Base-by-base conservation (phyloP, 2,888 invertebrate species). In the Adela reaumurella region DNA sequence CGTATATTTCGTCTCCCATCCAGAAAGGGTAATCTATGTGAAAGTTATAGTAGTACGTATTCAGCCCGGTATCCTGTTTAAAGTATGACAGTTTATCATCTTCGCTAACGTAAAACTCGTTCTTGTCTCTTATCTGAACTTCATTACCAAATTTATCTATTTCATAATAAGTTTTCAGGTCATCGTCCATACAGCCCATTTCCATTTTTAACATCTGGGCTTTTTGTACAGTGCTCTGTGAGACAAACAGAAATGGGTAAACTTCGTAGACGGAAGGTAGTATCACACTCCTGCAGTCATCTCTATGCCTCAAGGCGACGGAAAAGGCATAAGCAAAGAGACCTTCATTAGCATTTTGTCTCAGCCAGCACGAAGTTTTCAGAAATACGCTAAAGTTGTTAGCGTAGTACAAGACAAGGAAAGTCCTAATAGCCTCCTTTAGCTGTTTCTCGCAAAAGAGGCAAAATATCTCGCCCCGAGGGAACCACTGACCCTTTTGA, bases 341-440 rank as follows among this genome's bases (percentile, higher is more conserved):
- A 19, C 64, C 62, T 46, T 65, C 65, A 55, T 70, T 67, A 47
- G 69, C 54, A 43, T 61, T 54, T 44, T 74, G 63, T 16, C 82
- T 74, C 41, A 80, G 74, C 74, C 77, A 82, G 44, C 71, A 69
- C 18, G 82, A 81, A n/a, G 77, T 77, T 55, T 70, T 66, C 58
- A 74, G 63, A 65, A 84, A 81, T 19, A 79, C 78, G 19, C 74
- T 68, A 62, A 73, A 83, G 59, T 83, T 78, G 57, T 77, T 79
- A 49, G 82, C 80, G 51, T 72, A 73, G 60, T 76, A 70, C 50
- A 84, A 63, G 43, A 80, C 61, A 55, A 79, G 78, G 59, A 79
- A 74, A 2, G 83, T 62, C 14, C 73, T 67, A 17, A 78, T 62
- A 17, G 78, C 78, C 60, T 83, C 78, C 52, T 77, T 65, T 44